A percentile compares a stretch with the other conserved stretches of the same genome.
phyloP scores from a whole-genome alignment of 2,797 vertebrate genomes.

The Nannoperca obscura region DNA sequence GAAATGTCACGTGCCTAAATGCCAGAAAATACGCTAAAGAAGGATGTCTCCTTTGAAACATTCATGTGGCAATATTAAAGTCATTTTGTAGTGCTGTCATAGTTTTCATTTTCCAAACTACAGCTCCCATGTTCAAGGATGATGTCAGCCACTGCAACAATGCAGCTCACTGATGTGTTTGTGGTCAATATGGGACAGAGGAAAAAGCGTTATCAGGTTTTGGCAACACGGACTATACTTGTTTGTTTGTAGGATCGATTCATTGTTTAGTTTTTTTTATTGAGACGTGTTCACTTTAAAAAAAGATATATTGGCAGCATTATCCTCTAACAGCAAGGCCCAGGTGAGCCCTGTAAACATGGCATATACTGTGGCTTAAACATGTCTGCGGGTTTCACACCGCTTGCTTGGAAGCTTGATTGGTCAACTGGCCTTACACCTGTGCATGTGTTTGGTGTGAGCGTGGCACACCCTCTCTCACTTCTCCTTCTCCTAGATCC shows the following conservation, averaged over 20 bases:
- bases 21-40: no score
- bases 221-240: no score
- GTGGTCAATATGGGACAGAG: background rate
- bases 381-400: background rate
- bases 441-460: no score
- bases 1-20: no score
- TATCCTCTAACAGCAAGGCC: background rate
- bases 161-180: background rate
- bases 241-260: background rate
- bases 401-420: slow-evolving; percentile 2
- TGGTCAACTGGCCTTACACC: background rate
- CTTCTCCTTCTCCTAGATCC: no score
- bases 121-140: background rate
- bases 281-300: background rate
- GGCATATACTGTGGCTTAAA: background rate
- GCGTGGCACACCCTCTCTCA: no score
- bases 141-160: background rate
- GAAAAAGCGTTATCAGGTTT: background rate
- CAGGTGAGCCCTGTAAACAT: background rate
- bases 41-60: no score
- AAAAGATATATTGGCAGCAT: background rate
- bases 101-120: no score
- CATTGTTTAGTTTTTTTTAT: background rate
- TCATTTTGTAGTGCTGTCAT: no score
- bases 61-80: no score